Evolutionary conservation across 2,113 vertebrate species (phyloP), one percentile per base, ranked within the genome.

Genomic region (Apodemus speciosus): DNA sequence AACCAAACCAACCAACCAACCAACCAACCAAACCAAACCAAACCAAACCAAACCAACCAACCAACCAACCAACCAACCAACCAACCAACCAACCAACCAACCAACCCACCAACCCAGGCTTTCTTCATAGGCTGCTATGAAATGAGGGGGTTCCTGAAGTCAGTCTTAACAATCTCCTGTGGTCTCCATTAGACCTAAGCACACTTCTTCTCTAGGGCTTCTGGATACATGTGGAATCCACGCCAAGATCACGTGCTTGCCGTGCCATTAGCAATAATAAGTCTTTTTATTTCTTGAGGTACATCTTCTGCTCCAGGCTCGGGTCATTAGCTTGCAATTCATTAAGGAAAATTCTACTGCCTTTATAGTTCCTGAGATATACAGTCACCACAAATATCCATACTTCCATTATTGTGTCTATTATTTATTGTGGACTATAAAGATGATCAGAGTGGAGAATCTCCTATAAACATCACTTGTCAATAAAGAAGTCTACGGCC

Each of bases 301-400:
- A 49, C n/a, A 72, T 25, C 53, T 58, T 75, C 64, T 90, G 27
- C 16, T 6, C 80, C n/a, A 76, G 46, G 81, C 16, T 88, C 80
- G 49, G 2, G 8, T 94, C 64, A 69, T n/a, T 85, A 88, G 87
- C 60, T 86, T 92, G 69, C 27, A 94, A 72, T 30, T 58, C 64
- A 81, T 14, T 51, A 58, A 4, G 32, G 25, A 80, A 77, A 90
- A 85, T 43, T 60, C 23, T 53, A 40, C 80, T 80, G 10, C 18
- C 23, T 66, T 62, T 38, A 83, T 0, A 84, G 66, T 75, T 94
- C 66, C 69, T 43, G 71, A 85, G 58, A 73, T 35, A 72, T 5
- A 85, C 14, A 77, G 91, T 79, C 66, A 43, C 6, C 8, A 72
- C 18, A 62, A 66, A 53, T 60, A 30, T 8, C 56, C 5, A 88